A percentile compares a stretch with the other conserved stretches of the same genome.
Conservation (phyloP, 2,888 invertebrate species). For the Meteorus cinctellus region DNA sequence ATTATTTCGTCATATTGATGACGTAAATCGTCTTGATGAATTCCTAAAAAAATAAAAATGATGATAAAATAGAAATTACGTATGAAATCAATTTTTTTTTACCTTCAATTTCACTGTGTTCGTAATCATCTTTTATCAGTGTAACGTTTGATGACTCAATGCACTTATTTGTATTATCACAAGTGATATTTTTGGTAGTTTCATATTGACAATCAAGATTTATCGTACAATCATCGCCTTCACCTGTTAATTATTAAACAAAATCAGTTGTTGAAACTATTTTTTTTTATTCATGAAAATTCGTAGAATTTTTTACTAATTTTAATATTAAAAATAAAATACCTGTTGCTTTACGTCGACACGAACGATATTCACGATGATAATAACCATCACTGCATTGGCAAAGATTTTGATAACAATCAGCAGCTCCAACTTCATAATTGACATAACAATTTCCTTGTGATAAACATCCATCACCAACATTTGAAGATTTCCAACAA, state of each 20-base stretch:
- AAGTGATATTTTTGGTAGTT: slow-evolving; percentile 45
- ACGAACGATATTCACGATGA: slow-evolving; percentile 66
- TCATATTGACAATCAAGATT: slow-evolving; percentile 59
- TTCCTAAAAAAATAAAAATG: background rate
- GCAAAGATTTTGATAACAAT: slow-evolving; percentile 58
- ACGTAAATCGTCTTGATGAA: slow-evolving; percentile 46
- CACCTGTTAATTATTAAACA: slow-evolving; percentile 38
- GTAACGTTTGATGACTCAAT: background rate
- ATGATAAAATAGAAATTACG: background rate
- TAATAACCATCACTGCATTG: slow-evolving; percentile 63
- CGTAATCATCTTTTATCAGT: background rate
- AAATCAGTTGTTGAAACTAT: too few relatives aligned
- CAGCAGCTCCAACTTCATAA: slow-evolving; percentile 58
- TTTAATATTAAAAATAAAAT: background rate
- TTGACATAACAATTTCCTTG: slow-evolving; percentile 63
- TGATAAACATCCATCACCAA: slow-evolving; percentile 57
- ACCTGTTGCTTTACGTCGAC: slow-evolving; percentile 59
- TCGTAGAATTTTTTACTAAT: too few relatives aligned
- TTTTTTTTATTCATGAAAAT: too few relatives aligned
- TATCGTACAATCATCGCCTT: slow-evolving; percentile 55
- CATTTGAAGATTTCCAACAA: slow-evolving; percentile 59
- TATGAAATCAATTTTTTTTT: background rate
- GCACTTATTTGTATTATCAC: slow-evolving; percentile 45
- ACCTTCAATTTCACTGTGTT: background rate
- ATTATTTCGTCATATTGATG: slow-evolving; percentile 53